phyloP scores from a whole-genome alignment of 2,888 invertebrate genomes.

The Philhelius pedissequus region DNA sequence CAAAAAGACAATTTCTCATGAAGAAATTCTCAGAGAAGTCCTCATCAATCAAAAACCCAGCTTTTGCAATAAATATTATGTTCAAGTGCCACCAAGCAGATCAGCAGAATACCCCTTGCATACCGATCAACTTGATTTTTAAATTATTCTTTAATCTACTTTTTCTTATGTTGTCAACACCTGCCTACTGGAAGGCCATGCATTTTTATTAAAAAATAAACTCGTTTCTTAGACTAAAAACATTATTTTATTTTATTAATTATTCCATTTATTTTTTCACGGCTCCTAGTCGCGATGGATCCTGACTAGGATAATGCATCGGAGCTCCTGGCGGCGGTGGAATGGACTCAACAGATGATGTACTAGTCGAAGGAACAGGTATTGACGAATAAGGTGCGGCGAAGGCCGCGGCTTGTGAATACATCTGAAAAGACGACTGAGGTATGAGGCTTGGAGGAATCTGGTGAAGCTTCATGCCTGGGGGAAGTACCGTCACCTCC shows the following conservation, averaged over 20 bases:
- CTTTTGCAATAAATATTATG: slow-evolving; percentile 75
- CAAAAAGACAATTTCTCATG: slow-evolving; percentile 73
- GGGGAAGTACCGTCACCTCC: slow-evolving; percentile 77
- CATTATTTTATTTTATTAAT: slow-evolving; percentile 9
- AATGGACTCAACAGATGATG: slow-evolving; percentile 73
- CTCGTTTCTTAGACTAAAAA: not conserved
- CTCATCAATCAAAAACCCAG: slow-evolving; percentile 73
- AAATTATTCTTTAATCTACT: not conserved
- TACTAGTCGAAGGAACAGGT: slow-evolving; percentile 76
- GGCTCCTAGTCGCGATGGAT: slow-evolving; percentile 94
- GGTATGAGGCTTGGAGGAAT: slow-evolving; percentile 77
- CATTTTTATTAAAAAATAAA: not conserved
- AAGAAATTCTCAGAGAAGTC: slow-evolving; percentile 74
- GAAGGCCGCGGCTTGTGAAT: slow-evolving; percentile 77
- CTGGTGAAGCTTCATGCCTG: slow-evolving; percentile 79
- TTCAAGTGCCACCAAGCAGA: slow-evolving; percentile 76
- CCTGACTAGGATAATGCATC: slow-evolving; percentile 97
- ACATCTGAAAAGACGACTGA: slow-evolving; percentile 76
- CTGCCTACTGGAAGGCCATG: slow-evolving; percentile 16
- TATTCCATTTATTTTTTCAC: slow-evolving; percentile 73
- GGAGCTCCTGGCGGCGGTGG: slow-evolving; percentile 80
- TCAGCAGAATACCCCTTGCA: slow-evolving; percentile 74
- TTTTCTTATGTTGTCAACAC: not conserved
- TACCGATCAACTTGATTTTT: slow-evolving; percentile 71
- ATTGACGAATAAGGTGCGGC: slow-evolving; percentile 78